Conservation (phyloP, 2,888 invertebrate species). For the Punctoribates punctum region DNA sequence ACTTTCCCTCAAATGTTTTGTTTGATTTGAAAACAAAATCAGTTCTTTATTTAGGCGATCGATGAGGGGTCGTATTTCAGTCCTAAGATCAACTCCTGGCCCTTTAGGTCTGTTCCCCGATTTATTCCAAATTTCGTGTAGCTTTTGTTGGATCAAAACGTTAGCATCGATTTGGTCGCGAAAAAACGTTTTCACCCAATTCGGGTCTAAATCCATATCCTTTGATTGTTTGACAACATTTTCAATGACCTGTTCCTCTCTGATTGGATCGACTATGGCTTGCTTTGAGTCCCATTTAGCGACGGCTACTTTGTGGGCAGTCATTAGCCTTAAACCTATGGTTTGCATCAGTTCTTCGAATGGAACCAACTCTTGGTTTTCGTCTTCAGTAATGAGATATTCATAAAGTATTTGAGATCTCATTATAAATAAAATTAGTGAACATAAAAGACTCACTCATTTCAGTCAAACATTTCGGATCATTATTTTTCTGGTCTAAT, state of each 20-base stretch:
- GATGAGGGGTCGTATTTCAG: too few species aligned
- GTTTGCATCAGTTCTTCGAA: neutral
- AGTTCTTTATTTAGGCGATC: too few species aligned
- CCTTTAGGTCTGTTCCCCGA: neutral
- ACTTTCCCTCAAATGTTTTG: too few species aligned
- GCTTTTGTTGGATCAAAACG: slow-evolving; percentile 5
- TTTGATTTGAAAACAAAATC: too few species aligned
- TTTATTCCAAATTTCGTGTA: neutral
- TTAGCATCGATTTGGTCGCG: slow-evolving; percentile 26
- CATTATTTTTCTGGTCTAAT: slow-evolving; percentile 16
- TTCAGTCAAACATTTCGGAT: neutral
- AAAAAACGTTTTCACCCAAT: slow-evolving; percentile 4
- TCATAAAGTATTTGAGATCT: neutral
- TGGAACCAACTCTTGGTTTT: neutral
- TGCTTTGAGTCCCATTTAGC: slow-evolving; percentile 3
- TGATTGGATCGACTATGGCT: neutral
- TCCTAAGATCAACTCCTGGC: too few species aligned
- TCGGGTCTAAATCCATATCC: neutral
- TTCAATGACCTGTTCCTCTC: slow-evolving; percentile 23
- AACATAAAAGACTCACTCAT: neutral
- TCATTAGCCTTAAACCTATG: slow-evolving; percentile 20
- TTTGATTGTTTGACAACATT: neutral
- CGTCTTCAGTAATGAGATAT: neutral
- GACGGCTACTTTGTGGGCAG: neutral
- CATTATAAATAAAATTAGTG: neutral